Conservation (phyloP, 1,140 invertebrate genomes). For the Zaprionus nigranus region DNA sequence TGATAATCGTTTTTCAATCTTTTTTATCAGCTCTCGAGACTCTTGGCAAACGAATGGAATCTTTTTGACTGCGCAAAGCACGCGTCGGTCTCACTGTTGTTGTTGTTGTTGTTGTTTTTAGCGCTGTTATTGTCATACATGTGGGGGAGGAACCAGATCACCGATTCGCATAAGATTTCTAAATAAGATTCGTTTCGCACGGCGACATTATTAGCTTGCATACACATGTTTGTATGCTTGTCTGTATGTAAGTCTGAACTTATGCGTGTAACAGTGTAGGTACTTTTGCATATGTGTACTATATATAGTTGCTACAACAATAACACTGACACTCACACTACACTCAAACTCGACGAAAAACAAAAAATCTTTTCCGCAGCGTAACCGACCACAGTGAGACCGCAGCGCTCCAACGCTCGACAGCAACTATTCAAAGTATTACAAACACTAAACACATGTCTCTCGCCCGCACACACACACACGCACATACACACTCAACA, state of each 20-base stretch:
- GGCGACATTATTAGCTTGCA: slow-evolving; percentile 15
- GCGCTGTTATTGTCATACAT: slow-evolving; percentile 1
- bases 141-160: slow-evolving; percentile 1
- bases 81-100: neutral
- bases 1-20: slow-evolving; percentile 12
- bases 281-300: slow-evolving; percentile 26
- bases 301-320: slow-evolving; percentile 45
- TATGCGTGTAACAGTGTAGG: neutral
- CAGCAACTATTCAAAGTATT: slow-evolving; percentile 61
- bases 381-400: slow-evolving; percentile 50
- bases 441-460: slow-evolving; percentile 47
- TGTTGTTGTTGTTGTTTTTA: slow-evolving; percentile 1
- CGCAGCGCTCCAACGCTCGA: slow-evolving; percentile 63
- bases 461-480: neutral
- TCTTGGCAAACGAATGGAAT: slow-evolving; percentile 22
- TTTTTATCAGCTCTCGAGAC: slow-evolving; percentile 22
- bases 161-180: slow-evolving; percentile 19
- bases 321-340: slow-evolving; percentile 48
- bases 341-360: slow-evolving; percentile 44
- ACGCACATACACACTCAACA: slow-evolving; percentile 12
- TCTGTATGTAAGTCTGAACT: slow-evolving; percentile 1
- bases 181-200: slow-evolving; percentile 25
- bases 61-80: neutral
- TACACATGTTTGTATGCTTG: slow-evolving; percentile 6
- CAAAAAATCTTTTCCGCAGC: slow-evolving; percentile 39